phyloP scores from a whole-genome alignment of 53 echinoderm and acorn worm species.

The Mesocentrotus franciscanus region DNA sequence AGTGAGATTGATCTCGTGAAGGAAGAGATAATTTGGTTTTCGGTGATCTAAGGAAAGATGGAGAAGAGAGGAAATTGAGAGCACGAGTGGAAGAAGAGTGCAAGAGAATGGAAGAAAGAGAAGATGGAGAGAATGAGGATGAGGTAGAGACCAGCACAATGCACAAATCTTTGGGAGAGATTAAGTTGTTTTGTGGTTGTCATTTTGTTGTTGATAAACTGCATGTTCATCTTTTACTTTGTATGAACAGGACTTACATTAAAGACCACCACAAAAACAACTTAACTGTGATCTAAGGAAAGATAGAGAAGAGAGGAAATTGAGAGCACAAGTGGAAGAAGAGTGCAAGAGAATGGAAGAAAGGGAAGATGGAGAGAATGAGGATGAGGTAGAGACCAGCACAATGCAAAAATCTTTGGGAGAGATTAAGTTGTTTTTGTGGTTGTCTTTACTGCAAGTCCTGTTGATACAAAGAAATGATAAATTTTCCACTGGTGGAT shows the following conservation, averaged over 20 bases:
- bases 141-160: neutral
- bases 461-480: too few relatives aligned
- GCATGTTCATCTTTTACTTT: too few relatives aligned
- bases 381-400: neutral
- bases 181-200: too few relatives aligned
- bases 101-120: neutral
- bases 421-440: too few relatives aligned
- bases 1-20: neutral
- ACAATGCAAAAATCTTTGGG: too few relatives aligned
- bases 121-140: neutral
- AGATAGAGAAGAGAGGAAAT: neutral
- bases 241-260: too few relatives aligned
- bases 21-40: neutral
- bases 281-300: neutral
- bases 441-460: too few relatives aligned
- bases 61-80: neutral
- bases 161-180: too few relatives aligned
- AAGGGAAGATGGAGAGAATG: neutral
- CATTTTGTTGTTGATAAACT: too few relatives aligned
- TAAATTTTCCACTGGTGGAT: too few relatives aligned
- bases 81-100: neutral
- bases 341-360: neutral
- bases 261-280: too few relatives aligned
- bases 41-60: neutral
- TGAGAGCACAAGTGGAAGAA: neutral